Evolutionary conservation across 1,140 invertebrate genomes (phyloP), one percentile per base, ranked within the genome.

Genomic region (Littorina saxatilis): DNA sequence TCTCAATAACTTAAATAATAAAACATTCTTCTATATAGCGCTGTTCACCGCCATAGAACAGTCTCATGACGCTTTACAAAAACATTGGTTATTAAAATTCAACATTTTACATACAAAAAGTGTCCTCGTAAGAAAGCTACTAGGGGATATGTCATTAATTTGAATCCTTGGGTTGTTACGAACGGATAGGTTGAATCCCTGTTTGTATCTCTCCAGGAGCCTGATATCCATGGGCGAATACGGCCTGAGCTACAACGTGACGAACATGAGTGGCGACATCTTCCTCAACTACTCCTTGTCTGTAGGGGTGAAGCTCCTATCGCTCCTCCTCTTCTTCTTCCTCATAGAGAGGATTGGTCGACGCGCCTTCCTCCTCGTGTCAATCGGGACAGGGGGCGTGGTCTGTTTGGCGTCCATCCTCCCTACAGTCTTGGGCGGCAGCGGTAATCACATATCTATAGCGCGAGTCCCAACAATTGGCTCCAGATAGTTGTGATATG

Each of bases 281-380:
- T 92, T 92, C 82, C 63, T 87, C n/a, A 90, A 89, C 82, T 87
- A 86, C 74, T 37, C 83, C 15, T 61, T 90, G 1, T 75, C 70
- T n/a, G 96, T 95, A 1, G 90, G 94, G 2, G 96, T 97, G 3
- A 96, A 97, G 92, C 92, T 96, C 80, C 96, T 96, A 0, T 95
- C 95, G 1, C 96, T 96, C 87, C 92, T 92, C 0, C 94, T 96
- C 85, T 91, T 95, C 2, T 29, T 86, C 20, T 91, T 96, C 15
- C 35, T 84, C 7, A 68, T 88, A 20, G 82, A 87, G 32, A 78
- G 82, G 35, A 39, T 86, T 5, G 88, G 88, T 1, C 80, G 88
- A 39, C 85, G 84, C 37, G 50, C 43, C 20, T 77, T 85, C 15
- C 82, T 85, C 27, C 50, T 40, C 2, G 32, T 52, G 3, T 74